These are phyloP conservation scores for Micromys minutus DNA, from an alignment of 2,113 vertebrate genomes.

Conservation along the genomic window DNA sequence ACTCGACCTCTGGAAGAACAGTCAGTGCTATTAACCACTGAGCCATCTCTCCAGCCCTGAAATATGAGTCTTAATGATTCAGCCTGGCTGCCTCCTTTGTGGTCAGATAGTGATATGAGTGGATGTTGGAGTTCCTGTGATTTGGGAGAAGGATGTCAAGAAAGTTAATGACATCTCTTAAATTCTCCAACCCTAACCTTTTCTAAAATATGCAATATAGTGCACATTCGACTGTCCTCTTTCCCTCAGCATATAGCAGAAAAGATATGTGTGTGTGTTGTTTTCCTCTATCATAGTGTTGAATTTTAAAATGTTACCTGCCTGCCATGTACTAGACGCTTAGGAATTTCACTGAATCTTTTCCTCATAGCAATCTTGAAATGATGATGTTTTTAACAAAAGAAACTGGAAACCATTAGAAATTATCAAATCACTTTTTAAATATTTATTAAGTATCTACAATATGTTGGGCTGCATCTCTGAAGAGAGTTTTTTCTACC, in stretches of 20 bases:
- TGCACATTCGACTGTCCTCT: background rate
- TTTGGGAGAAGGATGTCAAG: background rate
- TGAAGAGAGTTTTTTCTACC: background rate
- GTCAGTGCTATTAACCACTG: too few relatives aligned
- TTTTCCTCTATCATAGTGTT: background rate
- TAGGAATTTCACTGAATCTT: background rate
- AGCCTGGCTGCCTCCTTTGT: accelerated
- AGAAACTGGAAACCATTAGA: background rate
- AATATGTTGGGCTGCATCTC: too few relatives aligned
- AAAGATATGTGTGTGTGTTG: background rate
- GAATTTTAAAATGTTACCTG: background rate
- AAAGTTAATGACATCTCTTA: background rate
- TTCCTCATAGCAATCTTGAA: background rate
- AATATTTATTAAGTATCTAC: background rate
- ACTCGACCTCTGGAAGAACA: too few relatives aligned
- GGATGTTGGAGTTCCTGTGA: background rate
- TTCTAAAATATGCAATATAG: background rate
- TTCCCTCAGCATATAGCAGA: background rate
- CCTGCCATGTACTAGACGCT: background rate
- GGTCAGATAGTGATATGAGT: background rate
- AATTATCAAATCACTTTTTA: background rate
- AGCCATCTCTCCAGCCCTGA: too few relatives aligned
- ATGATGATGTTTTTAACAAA: background rate
- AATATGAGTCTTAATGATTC: background rate
- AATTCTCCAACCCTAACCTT: background rate